Evolutionary conservation across 2,797 vertebrate species (phyloP), one percentile per base, ranked within the genome.

Genomic region (Megalops cyprinoides): DNA sequence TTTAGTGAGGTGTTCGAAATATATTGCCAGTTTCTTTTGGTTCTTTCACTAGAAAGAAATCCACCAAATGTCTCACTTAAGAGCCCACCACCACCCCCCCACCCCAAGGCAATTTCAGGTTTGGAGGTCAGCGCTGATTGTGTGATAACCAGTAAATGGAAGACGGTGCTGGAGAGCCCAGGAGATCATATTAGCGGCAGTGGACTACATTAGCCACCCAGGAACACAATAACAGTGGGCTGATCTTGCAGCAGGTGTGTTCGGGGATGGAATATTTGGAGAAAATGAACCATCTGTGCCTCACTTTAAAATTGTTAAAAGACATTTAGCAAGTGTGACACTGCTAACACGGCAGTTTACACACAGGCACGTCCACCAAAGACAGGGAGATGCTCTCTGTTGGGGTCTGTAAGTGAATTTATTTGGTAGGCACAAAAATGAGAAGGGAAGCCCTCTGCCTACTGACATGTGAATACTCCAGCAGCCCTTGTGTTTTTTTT

Each of bases 251-350:
- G 90, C 92, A 93, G 93, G 91, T 94, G 93, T 80, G 83, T 58
- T 77, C 85, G 87, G 81, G 85, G 86, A 87, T 85, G 81, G 88
- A 90, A 88, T 93, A 93, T 92, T 92, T 88, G 86, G 84, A 78
- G 82, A 86, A 83, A 88, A 93, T 85, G 86, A 91, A 88, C 91
- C 94, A 94, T 94, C 93, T 95, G 94, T 89, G 93, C 82, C 85
- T 85, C 82, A 25, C 90, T 90, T 89, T 90, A 90, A 89, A 89
- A 89, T 83, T 85, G 77, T 91, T 91, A 91, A 91, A 91, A 91
- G 86, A 88, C 83, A 84, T 87, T 90, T 89, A 53, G 88, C 85
- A 85, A 91, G 89, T 89, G 88, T 90, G 89, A 88, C 90, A 83
- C 89, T 88, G 88, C 83, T 87, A 86, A 87, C 87, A 87, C 87